Evolutionary conservation across 2,797 vertebrate genomes (phyloP).

Genomic region (Girardinus metallicus): DNA sequence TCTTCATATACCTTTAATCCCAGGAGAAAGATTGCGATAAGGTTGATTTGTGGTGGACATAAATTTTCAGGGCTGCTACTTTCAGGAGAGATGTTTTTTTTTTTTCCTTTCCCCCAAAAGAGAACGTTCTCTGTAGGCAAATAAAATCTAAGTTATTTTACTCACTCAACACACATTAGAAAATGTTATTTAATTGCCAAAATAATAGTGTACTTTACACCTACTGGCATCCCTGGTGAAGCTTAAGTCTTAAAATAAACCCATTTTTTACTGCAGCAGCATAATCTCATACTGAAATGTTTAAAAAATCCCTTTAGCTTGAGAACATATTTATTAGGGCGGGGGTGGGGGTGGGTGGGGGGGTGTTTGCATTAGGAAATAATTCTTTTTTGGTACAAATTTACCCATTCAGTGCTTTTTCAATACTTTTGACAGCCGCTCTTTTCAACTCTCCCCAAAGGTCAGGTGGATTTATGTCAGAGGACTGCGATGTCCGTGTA

Average conservation of each 20-base stretch:
- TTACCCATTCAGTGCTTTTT: too few species aligned
- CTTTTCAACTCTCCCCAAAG: too few species aligned
- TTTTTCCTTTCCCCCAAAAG: background rate
- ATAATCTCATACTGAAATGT: background rate
- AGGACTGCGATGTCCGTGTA: background rate
- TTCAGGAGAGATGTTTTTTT: background rate
- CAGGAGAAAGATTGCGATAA: constrained; percentile 36
- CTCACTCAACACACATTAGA: background rate
- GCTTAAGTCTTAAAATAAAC: background rate
- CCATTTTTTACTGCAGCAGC: background rate
- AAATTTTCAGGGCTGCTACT: background rate
- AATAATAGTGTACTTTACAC: background rate
- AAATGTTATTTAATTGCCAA: background rate
- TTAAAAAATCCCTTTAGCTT: background rate
- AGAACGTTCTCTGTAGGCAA: background rate
- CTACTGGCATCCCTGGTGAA: background rate
- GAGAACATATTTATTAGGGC: background rate
- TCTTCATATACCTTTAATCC: constrained; percentile 46
- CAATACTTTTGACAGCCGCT: too few species aligned
- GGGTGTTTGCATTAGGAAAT: background rate
- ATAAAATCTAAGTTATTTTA: background rate
- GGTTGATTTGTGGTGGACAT: constrained; percentile 12
- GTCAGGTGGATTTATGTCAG: background rate
- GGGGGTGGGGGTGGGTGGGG: too few species aligned
- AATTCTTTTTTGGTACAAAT: too few species aligned